Base-by-base conservation (phyloP, 2,797 vertebrate genomes). In the Podargus strigoides region DNA sequence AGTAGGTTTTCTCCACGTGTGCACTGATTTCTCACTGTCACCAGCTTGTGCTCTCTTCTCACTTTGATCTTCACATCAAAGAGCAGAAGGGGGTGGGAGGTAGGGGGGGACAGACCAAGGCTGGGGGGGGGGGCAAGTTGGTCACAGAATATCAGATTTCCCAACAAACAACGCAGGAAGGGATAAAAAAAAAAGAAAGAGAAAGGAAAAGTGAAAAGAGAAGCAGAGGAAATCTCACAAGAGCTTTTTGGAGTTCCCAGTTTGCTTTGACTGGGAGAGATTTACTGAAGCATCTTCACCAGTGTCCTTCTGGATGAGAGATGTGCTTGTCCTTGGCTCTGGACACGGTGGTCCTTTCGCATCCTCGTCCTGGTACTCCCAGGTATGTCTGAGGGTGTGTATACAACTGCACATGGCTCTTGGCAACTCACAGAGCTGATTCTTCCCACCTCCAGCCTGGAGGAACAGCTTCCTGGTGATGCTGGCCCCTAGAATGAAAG, bases 11-110 rank as follows among this genome's bases (percentile, higher is more conserved):
- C 27, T 72, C 49, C 30, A 9, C 1, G 6, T 4, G 4, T 12
- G 27, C 49, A 64, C 44, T 60, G 50, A 27, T 75, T 79, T 82
- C 76, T 59, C 46, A 49, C 50, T 32, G 75, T 85, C 75, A 47
- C 79, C 46, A 49, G 66, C 72, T 70, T 39, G 37, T 75, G 59
- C 50, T 64, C 27, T 44, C 62, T 52, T 44, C 66, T 56, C 26
- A 19, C 95, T 95, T 95, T 96, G 89, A 93, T 96, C 86, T 77
- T 23, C 5, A 37, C 63, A 88, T 88, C 91, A 83, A 83, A 94
- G 90, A 87, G 75, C 36, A 30, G 72, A 82, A 60, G 46, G 73
- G 62, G 56, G 22, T 13, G 16, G 81, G 50, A 53, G 60, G 26
- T 37, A 32, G 30, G 11, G 41, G 22, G 55, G 46, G 30, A 27